Percentiles rank a stretch among this genome's conserved stretches.
phyloP scores from a whole-genome alignment of 2,888 invertebrate species.

The Standfussiana lucernea region DNA sequence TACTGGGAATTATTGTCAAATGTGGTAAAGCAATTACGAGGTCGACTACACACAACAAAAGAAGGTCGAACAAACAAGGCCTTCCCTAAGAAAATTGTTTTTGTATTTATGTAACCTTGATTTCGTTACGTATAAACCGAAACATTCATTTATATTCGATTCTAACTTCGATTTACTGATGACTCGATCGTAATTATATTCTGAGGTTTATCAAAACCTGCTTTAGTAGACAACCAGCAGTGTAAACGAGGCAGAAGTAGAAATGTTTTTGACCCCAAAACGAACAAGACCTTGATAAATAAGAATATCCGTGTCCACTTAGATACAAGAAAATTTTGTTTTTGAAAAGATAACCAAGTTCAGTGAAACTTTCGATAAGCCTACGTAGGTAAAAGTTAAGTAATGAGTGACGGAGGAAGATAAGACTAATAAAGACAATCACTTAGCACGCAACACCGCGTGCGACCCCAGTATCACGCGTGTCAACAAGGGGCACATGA shows the following conservation, averaged over 20 bases:
- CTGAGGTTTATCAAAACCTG: neutral
- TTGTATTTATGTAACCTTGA: conserved; percentile 46
- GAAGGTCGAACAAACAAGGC: conserved; percentile 49
- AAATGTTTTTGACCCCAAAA: conserved; percentile 45
- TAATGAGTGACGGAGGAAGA: conserved; percentile 47
- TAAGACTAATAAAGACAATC: conserved; percentile 64
- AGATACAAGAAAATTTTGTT: conserved; percentile 20
- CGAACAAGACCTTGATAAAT: conserved; percentile 23
- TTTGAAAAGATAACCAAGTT: conserved; percentile 31
- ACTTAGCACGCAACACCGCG: conserved; percentile 51
- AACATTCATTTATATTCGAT: conserved; percentile 27
- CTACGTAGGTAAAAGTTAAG: conserved; percentile 23
- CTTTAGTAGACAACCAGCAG: conserved; percentile 1
- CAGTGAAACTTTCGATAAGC: conserved; percentile 38
- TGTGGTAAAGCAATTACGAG: neutral
- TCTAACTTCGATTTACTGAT: conserved; percentile 24
- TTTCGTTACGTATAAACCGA: conserved; percentile 32
- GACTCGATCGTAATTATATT: conserved; percentile 12
- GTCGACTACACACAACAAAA: conserved; percentile 1
- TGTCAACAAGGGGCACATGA: conserved; percentile 69
- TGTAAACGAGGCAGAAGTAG: neutral
- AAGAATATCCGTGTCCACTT: conserved; percentile 13
- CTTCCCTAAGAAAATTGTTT: conserved; percentile 41
- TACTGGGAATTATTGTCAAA: neutral
- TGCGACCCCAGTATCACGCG: conserved; percentile 60